Evolutionary conservation across 2,797 vertebrate genomes (phyloP).

Genomic region (Neosalanx taihuensis): DNA sequence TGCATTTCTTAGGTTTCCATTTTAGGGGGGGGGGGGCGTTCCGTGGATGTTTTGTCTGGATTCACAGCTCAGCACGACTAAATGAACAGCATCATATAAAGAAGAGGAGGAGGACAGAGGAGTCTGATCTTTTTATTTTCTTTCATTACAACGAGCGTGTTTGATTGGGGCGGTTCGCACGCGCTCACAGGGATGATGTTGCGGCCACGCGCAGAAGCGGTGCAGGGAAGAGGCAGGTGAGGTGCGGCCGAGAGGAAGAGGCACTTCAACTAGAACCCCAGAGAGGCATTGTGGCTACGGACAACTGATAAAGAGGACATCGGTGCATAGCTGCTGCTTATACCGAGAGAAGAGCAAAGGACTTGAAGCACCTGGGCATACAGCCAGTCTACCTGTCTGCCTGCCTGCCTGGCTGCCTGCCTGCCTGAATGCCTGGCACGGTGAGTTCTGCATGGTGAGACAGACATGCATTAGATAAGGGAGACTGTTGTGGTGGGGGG

Average conservation of each 20-base stretch:
- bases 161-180: slow-evolving; percentile 59
- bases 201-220: slow-evolving; percentile 60
- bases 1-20: background rate
- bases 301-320: background rate
- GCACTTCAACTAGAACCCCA: background rate
- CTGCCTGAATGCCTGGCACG: slow-evolving; percentile 14
- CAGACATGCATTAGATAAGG: slow-evolving; percentile 29
- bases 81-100: background rate
- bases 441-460: slow-evolving; percentile 31
- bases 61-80: background rate
- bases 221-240: slow-evolving; percentile 70
- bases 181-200: slow-evolving; percentile 56
- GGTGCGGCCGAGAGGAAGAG: slow-evolving; percentile 58
- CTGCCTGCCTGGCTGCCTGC: no score
- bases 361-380: slow-evolving; percentile 43
- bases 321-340: slow-evolving; percentile 30
- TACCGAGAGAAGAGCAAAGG: slow-evolving; percentile 42
- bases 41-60: background rate
- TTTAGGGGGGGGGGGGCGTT: slow-evolving; percentile 22
- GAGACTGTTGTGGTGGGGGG: background rate
- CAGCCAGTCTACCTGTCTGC: slow-evolving; percentile 4
- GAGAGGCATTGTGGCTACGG: slow-evolving; percentile 28
- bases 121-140: background rate
- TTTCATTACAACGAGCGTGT: slow-evolving; percentile 12
- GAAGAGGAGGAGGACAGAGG: background rate